Evolutionary conservation across 2,797 vertebrate species (phyloP).

Genomic region (Scyliorhinus canicula): DNA sequence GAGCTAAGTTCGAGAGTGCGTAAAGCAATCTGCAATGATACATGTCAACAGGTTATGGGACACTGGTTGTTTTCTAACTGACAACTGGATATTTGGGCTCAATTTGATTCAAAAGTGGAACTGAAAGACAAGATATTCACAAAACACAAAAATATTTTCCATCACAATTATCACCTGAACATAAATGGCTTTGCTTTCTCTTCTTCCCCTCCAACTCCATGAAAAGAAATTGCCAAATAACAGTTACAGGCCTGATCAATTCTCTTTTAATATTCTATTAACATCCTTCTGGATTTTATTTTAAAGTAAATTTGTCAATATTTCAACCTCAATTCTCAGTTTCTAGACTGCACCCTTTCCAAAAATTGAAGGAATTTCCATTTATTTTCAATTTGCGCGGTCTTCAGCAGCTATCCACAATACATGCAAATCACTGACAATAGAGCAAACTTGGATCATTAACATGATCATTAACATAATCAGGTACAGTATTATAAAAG

Average conservation of each 20-base stretch:
- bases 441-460: neutral
- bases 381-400: neutral
- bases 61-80: neutral
- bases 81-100: neutral
- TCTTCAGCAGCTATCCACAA: neutral
- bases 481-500: too few species aligned
- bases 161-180: neutral
- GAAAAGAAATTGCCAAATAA: neutral
- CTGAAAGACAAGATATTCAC: neutral
- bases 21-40: slow-evolving; percentile 25
- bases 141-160: neutral
- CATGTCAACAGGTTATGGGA: neutral
- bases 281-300: neutral
- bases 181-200: too few species aligned
- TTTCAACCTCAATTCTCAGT: neutral
- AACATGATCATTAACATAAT: too few species aligned
- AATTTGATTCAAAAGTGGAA: neutral
- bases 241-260: neutral
- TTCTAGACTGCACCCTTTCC: neutral
- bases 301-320: neutral
- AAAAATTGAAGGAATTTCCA: neutral
- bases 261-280: neutral
- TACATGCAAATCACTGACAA: neutral
- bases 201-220: too few species aligned
- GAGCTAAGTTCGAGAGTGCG: slow-evolving; percentile 13